These are phyloP conservation scores for Dolichoris vasculosae DNA, from an alignment of 1,140 invertebrate genomes.

Conservation along the genomic window DNA sequence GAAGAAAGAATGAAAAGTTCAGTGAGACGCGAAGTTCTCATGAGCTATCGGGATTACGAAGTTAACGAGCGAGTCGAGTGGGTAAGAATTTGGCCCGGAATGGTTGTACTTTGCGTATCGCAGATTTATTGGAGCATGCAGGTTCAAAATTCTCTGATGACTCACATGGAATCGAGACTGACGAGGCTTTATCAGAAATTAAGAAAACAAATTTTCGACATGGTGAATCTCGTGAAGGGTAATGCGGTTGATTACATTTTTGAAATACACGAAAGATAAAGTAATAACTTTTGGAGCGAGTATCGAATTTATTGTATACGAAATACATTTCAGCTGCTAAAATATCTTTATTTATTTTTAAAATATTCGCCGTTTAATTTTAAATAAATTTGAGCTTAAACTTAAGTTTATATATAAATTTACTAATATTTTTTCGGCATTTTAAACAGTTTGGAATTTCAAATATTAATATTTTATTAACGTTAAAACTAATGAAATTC, in stretches of 20 bases:
- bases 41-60: slow-evolving; percentile 83
- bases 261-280: background rate
- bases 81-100: slow-evolving; percentile 91
- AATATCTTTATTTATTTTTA: no score
- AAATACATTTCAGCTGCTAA: no score
- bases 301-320: no score
- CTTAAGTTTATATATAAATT: no score
- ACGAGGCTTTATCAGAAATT: slow-evolving; percentile 76
- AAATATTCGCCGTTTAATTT: no score
- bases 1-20: slow-evolving; percentile 89
- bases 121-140: slow-evolving; percentile 92
- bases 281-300: no score
- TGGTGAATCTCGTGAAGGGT: slow-evolving; percentile 75
- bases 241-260: background rate
- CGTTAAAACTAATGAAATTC: no score
- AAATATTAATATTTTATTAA: no score
- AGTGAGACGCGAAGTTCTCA: slow-evolving; percentile 82
- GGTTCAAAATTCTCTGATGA: slow-evolving; percentile 82
- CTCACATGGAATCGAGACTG: slow-evolving; percentile 75
- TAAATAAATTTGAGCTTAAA: no score
- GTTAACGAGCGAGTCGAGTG: slow-evolving; percentile 81
- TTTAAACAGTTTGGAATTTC: no score
- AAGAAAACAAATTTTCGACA: slow-evolving; percentile 78
- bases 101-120: slow-evolving; percentile 90
- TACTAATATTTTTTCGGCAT: no score